These are phyloP conservation scores for Danio albolineatus DNA, from an alignment of 2,797 vertebrate species.

Conservation along the genomic window DNA sequence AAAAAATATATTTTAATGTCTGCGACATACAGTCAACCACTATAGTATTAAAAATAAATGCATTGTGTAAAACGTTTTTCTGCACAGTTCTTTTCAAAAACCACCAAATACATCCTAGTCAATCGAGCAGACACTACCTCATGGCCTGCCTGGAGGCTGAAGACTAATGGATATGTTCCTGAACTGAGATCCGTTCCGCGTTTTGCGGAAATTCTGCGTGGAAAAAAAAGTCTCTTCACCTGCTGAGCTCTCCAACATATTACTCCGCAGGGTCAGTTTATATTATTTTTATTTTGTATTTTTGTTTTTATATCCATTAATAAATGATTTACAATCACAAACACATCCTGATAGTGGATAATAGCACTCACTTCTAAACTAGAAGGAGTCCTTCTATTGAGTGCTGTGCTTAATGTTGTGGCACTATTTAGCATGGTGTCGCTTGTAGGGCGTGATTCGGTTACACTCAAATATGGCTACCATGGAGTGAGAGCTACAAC, in stretches of 20 bases:
- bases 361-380: background rate
- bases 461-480: constrained; percentile 87
- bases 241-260: constrained; percentile 82
- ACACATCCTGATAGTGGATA: background rate
- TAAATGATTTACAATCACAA: background rate
- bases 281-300: constrained; percentile 36
- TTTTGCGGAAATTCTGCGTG: constrained; percentile 63
- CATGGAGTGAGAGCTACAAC: constrained; percentile 81
- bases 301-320: background rate
- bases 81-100: background rate
- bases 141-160: background rate
- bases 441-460: constrained; percentile 71
- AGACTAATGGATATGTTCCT: constrained; percentile 57
- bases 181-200: constrained; percentile 47
- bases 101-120: background rate
- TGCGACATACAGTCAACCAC: background rate
- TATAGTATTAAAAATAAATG: background rate
- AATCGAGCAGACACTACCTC: background rate
- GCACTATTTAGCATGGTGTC: constrained; percentile 60
- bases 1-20: background rate
- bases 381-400: background rate
- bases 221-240: constrained; percentile 82
- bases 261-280: constrained; percentile 81
- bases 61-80: background rate
- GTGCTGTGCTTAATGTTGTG: constrained; percentile 24